These are phyloP conservation scores for Semibalanus balanoides DNA, from an alignment of 1,140 invertebrate species.

Conservation along the genomic window DNA sequence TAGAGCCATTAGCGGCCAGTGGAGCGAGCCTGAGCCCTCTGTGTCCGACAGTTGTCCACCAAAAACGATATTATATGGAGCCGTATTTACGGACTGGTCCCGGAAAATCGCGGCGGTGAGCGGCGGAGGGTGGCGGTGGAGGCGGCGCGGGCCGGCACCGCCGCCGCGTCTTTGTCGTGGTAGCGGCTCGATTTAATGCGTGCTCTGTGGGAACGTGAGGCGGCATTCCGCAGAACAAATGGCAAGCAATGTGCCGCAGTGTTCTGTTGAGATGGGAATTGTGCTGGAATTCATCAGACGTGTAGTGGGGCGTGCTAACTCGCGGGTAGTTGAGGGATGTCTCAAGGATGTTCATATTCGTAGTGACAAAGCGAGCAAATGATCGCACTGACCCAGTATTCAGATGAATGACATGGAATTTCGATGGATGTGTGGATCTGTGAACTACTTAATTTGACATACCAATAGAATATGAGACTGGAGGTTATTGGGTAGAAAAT, in stretches of 20 bases:
- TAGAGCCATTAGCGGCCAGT: neutral
- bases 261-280: neutral
- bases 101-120: neutral
- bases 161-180: neutral
- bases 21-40: neutral
- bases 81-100: neutral
- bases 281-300: neutral
- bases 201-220: neutral
- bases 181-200: neutral
- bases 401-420: too few species aligned
- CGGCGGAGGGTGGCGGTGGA: too few species aligned
- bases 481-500: too few species aligned
- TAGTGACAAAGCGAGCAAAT: neutral
- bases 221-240: neutral
- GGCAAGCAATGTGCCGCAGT: neutral
- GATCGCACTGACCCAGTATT: too few species aligned
- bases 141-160: too few species aligned
- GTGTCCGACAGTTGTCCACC: neutral
- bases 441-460: too few species aligned
- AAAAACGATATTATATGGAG: conserved; percentile 1
- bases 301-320: neutral
- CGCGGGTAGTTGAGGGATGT: neutral
- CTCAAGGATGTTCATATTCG: neutral
- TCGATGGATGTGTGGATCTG: too few species aligned
- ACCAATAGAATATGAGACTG: too few species aligned